Evolutionary conservation across 2,113 vertebrate genomes (phyloP).

Genomic region (Ceyx margarethae): DNA sequence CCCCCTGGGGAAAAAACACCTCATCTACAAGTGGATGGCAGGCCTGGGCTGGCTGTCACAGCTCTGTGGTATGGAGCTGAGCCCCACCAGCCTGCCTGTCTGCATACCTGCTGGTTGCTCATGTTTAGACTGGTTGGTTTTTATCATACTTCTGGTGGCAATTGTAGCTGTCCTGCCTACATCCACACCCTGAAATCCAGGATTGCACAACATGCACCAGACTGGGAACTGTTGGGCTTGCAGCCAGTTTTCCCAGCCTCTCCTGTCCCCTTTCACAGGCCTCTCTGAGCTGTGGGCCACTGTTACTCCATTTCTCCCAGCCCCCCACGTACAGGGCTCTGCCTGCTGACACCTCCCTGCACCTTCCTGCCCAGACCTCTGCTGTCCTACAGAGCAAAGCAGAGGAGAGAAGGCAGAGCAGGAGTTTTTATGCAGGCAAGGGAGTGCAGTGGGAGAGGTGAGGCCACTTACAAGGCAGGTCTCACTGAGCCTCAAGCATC

Average conservation of each 20-base stretch:
- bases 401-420: neutral
- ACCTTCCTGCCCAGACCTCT: neutral
- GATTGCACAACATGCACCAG: neutral
- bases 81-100: neutral
- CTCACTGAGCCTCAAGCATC: neutral
- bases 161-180: neutral
- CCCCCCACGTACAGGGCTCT: rapidly evolving
- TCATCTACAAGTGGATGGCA: neutral
- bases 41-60: neutral
- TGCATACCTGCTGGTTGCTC: neutral
- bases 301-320: neutral
- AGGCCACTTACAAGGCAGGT: neutral
- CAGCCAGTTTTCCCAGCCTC: neutral
- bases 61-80: neutral
- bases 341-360: neutral
- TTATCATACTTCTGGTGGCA: neutral
- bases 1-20: neutral
- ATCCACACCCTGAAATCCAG: neutral
- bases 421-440: neutral
- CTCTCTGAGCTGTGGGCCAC: neutral
- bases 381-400: neutral
- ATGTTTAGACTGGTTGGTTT: neutral
- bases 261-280: neutral
- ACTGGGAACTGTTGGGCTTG: neutral
- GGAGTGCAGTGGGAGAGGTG: neutral